Evolutionary conservation across 2,888 invertebrate species (phyloP).

Genomic region (Thalpophila matura): DNA sequence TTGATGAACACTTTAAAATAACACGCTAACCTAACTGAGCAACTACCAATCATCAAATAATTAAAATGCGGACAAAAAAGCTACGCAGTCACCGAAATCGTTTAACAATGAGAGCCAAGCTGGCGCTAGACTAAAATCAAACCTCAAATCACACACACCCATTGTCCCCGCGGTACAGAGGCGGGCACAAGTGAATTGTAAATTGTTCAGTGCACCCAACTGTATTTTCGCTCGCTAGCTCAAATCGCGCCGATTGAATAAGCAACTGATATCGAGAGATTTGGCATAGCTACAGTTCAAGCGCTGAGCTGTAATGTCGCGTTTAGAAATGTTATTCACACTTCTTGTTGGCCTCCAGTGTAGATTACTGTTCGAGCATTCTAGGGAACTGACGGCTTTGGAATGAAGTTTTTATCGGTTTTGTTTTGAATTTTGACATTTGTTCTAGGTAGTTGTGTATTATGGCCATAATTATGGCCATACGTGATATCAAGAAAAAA

Average conservation of each 20-base stretch:
- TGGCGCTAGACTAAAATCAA: slow-evolving; percentile 64
- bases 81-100: slow-evolving; percentile 47
- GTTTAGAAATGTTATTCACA: slow-evolving; percentile 58
- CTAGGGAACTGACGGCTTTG: neutral
- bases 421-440: slow-evolving; percentile 10
- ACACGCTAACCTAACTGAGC: neutral
- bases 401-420: slow-evolving; percentile 9
- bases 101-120: slow-evolving; percentile 54
- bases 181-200: slow-evolving; percentile 79
- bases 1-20: neutral
- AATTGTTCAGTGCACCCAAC: slow-evolving; percentile 80
- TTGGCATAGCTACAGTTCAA: slow-evolving; percentile 64
- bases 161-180: slow-evolving; percentile 65
- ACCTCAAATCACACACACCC: slow-evolving; percentile 70
- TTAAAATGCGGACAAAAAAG: slow-evolving; percentile 47
- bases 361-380: slow-evolving; percentile 28
- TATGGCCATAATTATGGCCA: too few species aligned
- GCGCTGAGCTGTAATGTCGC: slow-evolving; percentile 58
- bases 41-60: slow-evolving; percentile 30
- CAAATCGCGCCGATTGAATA: slow-evolving; percentile 83
- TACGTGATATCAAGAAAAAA: too few species aligned
- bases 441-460: neutral
- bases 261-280: slow-evolving; percentile 82
- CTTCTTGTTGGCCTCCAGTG: slow-evolving; percentile 51
- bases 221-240: slow-evolving; percentile 77